phyloP scores from a whole-genome alignment of 2,113 vertebrate genomes.

The Mormyrus iriodes region DNA sequence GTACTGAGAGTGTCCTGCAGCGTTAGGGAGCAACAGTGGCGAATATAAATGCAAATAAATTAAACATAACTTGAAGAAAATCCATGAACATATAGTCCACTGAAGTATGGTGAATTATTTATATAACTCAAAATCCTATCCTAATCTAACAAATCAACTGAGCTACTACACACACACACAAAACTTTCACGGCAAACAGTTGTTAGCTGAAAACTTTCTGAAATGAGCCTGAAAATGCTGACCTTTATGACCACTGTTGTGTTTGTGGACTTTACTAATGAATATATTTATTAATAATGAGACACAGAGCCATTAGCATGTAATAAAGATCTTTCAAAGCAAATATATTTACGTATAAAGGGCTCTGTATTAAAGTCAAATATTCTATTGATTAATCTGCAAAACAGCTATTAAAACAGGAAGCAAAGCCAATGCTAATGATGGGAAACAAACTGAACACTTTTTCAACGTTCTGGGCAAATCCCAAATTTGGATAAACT shows the following conservation, averaged over 20 bases:
- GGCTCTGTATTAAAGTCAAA: neutral
- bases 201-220: neutral
- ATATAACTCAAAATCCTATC: neutral
- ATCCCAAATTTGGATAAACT: neutral
- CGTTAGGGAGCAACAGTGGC: neutral
- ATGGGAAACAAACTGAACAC: neutral
- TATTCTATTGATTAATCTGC: neutral
- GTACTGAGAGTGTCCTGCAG: neutral
- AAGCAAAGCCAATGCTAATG: neutral
- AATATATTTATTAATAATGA: neutral
- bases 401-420: neutral
- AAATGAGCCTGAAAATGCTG: neutral
- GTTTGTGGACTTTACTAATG: neutral
- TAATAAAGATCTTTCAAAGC: neutral
- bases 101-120: neutral
- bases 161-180: neutral
- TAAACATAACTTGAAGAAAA: neutral
- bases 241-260: neutral
- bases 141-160: neutral
- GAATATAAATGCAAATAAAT: neutral
- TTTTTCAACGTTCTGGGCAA: neutral
- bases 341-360: neutral
- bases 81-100: neutral
- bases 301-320: neutral
- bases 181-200: neutral